Evolutionary conservation across 2,113 vertebrate species (phyloP), one percentile per base, ranked within the genome.

Genomic region (Pristiophorus japonicus): DNA sequence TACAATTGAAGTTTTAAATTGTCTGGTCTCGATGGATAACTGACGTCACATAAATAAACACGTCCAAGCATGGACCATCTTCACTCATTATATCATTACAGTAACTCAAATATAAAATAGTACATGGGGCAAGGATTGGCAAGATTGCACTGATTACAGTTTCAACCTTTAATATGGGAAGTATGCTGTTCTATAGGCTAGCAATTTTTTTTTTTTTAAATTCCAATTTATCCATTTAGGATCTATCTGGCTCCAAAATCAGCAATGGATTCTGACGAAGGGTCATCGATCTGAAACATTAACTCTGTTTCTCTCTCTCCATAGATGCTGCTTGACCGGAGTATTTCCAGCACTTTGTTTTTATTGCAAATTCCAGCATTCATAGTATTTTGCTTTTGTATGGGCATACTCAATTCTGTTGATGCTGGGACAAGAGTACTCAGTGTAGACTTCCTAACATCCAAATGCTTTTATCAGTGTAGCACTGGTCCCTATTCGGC

Each of bases 1-100:
- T 67, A 94, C 38, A 94, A 66, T 27, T 45, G 63, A 66, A 42
- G 62, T 94, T 87, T 94, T 66, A 94, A 94, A 67, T 94, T 66
- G 38, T 66, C 91, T 94, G n/a, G 63, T 11, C 91, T 66, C 8
- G 4, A 22, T 42, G 91, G 34, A 65, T 51, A 30, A 90, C 51
- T 90, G 30, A n/a, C n/a, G 27, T 59, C 51, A 90, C 51, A n/a
- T 12, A 94, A 10, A 45, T 38, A 42, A 11, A 1, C 34, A 65
- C 1, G 10, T n/a, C 45, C 63, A 45, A 10, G 20, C 62, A 65
- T 7, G 65, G 62, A 65, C 38, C 27, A 59, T 90, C 51, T 59
- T 30, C 51, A 14, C n/a, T n/a, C n/a, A 88, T 30, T 88, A 88
- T 42, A 65, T n/a, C n/a, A n/a, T 20, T n/a, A 63, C 34, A 93